Base-by-base conservation (phyloP, 2,113 vertebrate genomes). In the Brachypodius melanocephalos region DNA sequence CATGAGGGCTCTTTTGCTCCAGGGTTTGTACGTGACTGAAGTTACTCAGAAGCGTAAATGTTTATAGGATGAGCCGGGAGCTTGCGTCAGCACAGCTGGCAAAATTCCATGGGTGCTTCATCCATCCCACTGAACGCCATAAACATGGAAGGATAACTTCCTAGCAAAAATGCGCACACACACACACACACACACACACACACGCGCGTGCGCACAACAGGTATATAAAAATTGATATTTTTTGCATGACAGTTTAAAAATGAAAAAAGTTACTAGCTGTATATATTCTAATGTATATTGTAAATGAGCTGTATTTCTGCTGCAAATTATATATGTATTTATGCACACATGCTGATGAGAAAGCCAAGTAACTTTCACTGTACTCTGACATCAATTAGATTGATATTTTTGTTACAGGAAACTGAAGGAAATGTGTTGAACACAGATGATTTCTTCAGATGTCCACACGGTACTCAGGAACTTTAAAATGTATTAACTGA, bases 11-110 rank as follows among this genome's bases (percentile, higher is more conserved):
- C 59, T n/a, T 36, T 43, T 1, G 6, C 74, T 83, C 90, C 83
- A 26, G 42, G 17, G 28, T 59, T 52, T 87, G 86, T 95, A 92
- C 16, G 31, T 95, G 93, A 95, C 88, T 72, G 72, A 71, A 88
- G 75, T 90, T 94, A 62, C 71, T 94, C 78, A 63, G 93, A 93
- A 85, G 91, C 12, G 9, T 86, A 97, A 95, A 96, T 94, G 91
- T 96, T 97, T 96, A 94, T 85, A 90, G 90, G 95, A 93, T 45
- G 63, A 88, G 61, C 29, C 2, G 15, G 76, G 69, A 55, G 90
- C 85, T 91, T 90, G 93, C 85, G 73, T 94, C 95, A 96, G 90
- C 48, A 17, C 10, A 28, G 40, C 85, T 96, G 95, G 95, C 75
- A 46, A 31, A 28, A 48, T 59, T 52, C 83, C 88, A 63, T 0